Evolutionary conservation across 2,113 vertebrate species (phyloP).

Genomic region (Xenopus tropicalis): UCB_Xtro_10.0 CM004450.2:84373001-84373500

Average conservation of each 20-base stretch:
- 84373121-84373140: neutral
- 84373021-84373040: constrained; percentile 7
- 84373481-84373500: neutral
- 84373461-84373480: no score
- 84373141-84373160: neutral
- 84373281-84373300: neutral
- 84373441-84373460: no score
- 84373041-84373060: neutral
- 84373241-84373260: neutral
- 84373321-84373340: neutral
- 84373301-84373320: neutral
- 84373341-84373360: neutral
- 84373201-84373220: neutral
- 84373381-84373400: no score
- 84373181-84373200: neutral
- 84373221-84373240: constrained; percentile 6
- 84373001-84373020: constrained; percentile 18
- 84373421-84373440: no score
- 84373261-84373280: neutral
- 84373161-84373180: neutral
- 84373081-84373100: neutral
- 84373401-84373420: no score
- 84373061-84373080: neutral
- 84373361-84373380: no score
- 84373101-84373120: neutral